Evolutionary conservation across 2,797 vertebrate genomes (phyloP), one percentile per base, ranked within the genome.

Genomic region (Neosilurus hyrtlii): DNA sequence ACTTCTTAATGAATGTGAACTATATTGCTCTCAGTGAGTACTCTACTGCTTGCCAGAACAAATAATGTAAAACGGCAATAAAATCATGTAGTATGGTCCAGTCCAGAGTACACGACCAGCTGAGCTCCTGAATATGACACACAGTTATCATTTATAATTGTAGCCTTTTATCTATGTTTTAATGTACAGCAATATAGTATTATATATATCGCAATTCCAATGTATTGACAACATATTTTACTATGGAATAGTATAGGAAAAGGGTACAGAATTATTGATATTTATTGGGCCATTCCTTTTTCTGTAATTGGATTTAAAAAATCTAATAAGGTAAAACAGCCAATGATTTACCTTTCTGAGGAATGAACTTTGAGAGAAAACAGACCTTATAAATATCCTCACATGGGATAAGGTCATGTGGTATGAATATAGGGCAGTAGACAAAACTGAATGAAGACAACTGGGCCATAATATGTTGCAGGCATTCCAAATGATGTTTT

Each of bases 401-500:
- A 35, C 1, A 1, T 74, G 18, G 72, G 16, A 74, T 74, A 57
- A 20, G 10, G 54, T 22, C 73, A 57, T 72, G 59, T 35, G 18
- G 16, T 62, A 49, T 30, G 24, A 56, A 73, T 83, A 52, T 49
- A 56, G 62, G 54, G n/a, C 62, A 79, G 63, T 63, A 78, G 54
- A 62, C 43, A 76, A 79, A 22, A 9, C 16, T 79, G 66, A 71
- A 82, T 24, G 7, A 71, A 43, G 61, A 9, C 65, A 76, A 59
- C 61, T 83, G 74, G 84, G 84, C 81, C 79, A 37, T 15, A 20
- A 2, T 57, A 26, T 71, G 35, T 59, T 61, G 2, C 9, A n/a
- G 24, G 24, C 2, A 7, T 73, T n/a, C 68, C 11, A 70, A n/a
- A 71, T 37, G 10, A 85, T 30, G 62, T 78, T 37, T 73, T 18